phyloP scores from a whole-genome alignment of 2,888 invertebrate genomes.

The Auanema sp. region DNA sequence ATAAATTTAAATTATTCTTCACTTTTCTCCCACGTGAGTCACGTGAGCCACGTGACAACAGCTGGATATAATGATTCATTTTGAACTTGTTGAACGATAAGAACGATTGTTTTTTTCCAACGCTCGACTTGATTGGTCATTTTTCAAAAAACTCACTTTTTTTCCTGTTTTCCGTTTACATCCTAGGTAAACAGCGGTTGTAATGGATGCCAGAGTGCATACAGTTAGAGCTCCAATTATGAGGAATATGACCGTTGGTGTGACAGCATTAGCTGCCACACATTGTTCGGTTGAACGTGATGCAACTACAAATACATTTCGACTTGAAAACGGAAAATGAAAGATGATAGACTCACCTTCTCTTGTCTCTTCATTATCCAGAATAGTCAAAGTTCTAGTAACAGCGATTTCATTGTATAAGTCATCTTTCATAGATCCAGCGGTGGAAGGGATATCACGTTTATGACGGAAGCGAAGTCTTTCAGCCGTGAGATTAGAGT shows the following conservation, averaged over 20 bases:
- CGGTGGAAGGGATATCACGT: conserved; percentile 14
- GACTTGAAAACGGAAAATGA: neutral
- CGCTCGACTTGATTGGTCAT: neutral
- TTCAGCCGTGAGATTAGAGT: conserved; percentile 45
- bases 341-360: conserved; percentile 14
- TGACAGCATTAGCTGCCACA: conserved; percentile 8
- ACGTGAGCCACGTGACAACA: too few relatives aligned
- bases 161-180: conserved; percentile 21
- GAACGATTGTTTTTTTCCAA: conserved; percentile 3
- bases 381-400: conserved; percentile 26
- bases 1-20: neutral
- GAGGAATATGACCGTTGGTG: conserved; percentile 7
- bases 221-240: conserved; percentile 18
- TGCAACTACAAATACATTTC: neutral
- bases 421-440: neutral
- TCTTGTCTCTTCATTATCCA: conserved; percentile 18
- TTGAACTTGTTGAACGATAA: too few relatives aligned
- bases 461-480: conserved; percentile 45
- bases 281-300: conserved; percentile 10
- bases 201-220: conserved; percentile 16
- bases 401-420: conserved; percentile 3
- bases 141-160: conserved; percentile 15
- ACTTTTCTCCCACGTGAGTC: too few relatives aligned
- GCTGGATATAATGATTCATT: too few relatives aligned
- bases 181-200: conserved; percentile 22